These are phyloP conservation scores for Australoheros scitulus DNA, from an alignment of 2,113 vertebrate species.

Conservation along the genomic window DNA sequence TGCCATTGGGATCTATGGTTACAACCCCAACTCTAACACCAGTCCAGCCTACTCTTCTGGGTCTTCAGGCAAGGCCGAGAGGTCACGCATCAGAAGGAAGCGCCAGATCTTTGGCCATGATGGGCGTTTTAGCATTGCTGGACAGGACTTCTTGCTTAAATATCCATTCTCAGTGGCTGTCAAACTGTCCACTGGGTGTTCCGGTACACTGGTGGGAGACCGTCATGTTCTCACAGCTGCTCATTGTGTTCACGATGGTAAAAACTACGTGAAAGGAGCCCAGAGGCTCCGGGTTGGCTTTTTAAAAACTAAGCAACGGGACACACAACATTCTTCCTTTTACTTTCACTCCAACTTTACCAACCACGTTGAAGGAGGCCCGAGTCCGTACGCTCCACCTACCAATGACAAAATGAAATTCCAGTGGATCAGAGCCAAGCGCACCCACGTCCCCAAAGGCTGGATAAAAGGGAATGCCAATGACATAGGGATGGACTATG, in stretches of 20 bases:
- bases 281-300: conserved; percentile 94
- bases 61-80: conserved; percentile 26
- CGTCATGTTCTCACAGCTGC: conserved; percentile 94
- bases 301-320: conserved; percentile 86
- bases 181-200: conserved; percentile 95
- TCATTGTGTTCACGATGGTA: conserved; percentile 95
- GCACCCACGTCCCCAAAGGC: conserved; percentile 96
- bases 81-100: conserved; percentile 79
- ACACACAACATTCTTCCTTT: conserved; percentile 58
- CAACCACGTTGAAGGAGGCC: conserved; percentile 67
- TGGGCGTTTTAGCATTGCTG: conserved; percentile 92
- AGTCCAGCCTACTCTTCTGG: conserved; percentile 39
- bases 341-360: conserved; percentile 50
- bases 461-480: conserved; percentile 97
- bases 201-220: conserved; percentile 91
- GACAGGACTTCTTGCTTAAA: conserved; percentile 89
- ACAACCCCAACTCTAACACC: conserved; percentile 49
- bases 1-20: conserved; percentile 87
- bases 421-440: conserved; percentile 97
- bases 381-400: conserved; percentile 44
- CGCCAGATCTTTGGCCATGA: conserved; percentile 96
- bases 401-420: conserved; percentile 88
- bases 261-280: conserved; percentile 95
- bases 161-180: conserved; percentile 95
- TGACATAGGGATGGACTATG: conserved; percentile 99